Percentiles rank a stretch among this genome's conserved stretches.
Evolutionary conservation across 2,797 vertebrate species (phyloP).

Genomic region (Choloepus didactylus): DNA sequence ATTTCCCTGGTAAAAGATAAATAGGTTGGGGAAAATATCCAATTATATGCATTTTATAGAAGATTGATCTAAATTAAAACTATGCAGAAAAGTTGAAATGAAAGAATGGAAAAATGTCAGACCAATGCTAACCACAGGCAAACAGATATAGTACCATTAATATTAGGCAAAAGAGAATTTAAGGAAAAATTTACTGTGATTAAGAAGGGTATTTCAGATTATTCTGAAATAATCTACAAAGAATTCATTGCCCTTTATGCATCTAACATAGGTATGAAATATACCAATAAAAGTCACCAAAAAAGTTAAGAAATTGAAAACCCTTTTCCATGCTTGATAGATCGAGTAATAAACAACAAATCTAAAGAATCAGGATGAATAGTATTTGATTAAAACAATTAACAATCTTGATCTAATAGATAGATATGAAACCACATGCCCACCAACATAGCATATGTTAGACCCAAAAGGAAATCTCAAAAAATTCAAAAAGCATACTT

Average conservation of each 20-base stretch:
- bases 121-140: too few relatives aligned
- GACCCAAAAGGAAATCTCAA: not conserved
- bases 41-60: too few relatives aligned
- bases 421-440: not conserved
- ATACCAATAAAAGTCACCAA: not conserved
- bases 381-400: not conserved
- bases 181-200: too few relatives aligned
- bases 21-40: too few relatives aligned
- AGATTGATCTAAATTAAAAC: too few relatives aligned
- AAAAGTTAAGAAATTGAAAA: not conserved
- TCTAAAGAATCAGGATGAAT: not conserved
- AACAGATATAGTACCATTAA: too few relatives aligned
- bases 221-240: too few relatives aligned
- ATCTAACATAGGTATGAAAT: not conserved
- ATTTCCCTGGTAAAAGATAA: too few relatives aligned
- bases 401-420: not conserved
- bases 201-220: too few relatives aligned
- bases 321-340: not conserved
- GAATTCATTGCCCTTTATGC: not conserved
- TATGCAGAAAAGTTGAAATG: too few relatives aligned
- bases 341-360: not conserved
- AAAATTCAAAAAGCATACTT: not conserved
- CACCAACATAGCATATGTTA: not conserved
- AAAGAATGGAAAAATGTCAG: too few relatives aligned
- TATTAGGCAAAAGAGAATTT: too few relatives aligned